These are phyloP conservation scores for Hydrozoanthus gracilis DNA, from an alignment of 92 coral and sea anemone species.

Conservation along the genomic window DNA sequence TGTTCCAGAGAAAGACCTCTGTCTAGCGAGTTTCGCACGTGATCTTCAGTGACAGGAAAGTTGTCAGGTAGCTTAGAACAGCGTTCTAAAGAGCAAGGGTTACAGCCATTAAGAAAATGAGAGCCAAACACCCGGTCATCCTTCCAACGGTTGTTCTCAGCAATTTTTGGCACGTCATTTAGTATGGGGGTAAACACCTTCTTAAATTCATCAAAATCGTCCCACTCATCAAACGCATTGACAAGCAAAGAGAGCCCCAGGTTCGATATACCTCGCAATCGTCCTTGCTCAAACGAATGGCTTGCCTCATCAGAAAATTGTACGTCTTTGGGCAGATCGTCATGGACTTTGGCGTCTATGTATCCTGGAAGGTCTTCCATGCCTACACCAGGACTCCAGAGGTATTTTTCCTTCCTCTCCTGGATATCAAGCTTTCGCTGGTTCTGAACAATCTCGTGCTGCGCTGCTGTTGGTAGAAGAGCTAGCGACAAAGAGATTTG, in stretches of 20 bases:
- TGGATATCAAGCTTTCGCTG: constrained; percentile 72
- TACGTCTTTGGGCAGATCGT: constrained; percentile 68
- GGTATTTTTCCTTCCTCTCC: constrained; percentile 62
- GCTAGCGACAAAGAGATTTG: background rate
- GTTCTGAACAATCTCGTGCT: constrained; percentile 66
- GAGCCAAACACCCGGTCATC: constrained; percentile 79
- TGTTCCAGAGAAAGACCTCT: constrained; percentile 61
- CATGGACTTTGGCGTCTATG: constrained; percentile 53
- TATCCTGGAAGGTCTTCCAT: constrained; percentile 73
- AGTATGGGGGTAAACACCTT: constrained; percentile 49
- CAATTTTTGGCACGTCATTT: constrained; percentile 48
- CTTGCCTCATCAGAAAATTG: constrained; percentile 71
- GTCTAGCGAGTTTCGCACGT: constrained; percentile 65
- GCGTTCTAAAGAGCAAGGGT: constrained; percentile 72
- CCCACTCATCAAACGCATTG: constrained; percentile 71
- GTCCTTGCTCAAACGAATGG: constrained; percentile 60
- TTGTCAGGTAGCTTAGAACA: constrained; percentile 68
- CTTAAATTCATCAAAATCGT: constrained; percentile 49
- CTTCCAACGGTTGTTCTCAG: constrained; percentile 65
- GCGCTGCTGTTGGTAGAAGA: constrained; percentile 59
- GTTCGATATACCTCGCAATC: constrained; percentile 59
- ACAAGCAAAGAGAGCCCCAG: constrained; percentile 62
- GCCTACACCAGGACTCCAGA: constrained; percentile 67
- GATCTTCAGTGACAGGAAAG: constrained; percentile 73
- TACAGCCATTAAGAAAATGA: constrained; percentile 75